phyloP scores from a whole-genome alignment of 2,797 vertebrate species.

The Microcaecilia unicolor region DNA sequence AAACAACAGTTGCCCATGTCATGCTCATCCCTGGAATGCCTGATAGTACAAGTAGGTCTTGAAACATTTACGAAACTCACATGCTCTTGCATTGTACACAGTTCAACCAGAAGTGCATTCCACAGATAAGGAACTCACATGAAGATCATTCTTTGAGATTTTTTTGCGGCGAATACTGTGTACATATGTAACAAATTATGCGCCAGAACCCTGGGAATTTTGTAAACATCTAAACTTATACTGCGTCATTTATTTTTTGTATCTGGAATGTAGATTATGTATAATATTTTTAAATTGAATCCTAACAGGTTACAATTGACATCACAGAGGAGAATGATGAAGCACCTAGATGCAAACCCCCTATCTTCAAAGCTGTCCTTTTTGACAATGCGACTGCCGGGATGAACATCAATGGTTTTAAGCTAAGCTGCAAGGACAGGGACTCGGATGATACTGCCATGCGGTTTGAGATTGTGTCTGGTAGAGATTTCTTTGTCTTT shows the following conservation, averaged over 20 bases:
- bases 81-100: too few species aligned
- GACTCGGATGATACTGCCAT: conserved; percentile 24
- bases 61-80: too few species aligned
- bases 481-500: conserved; percentile 2
- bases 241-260: conserved; percentile 10
- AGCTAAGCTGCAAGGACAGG: conserved; percentile 13
- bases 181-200: too few species aligned
- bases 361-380: conserved; percentile 14
- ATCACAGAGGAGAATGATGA: conserved; percentile 33
- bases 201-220: conserved; percentile 9
- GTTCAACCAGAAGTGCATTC: too few species aligned
- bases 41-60: too few species aligned
- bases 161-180: too few species aligned
- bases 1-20: too few species aligned
- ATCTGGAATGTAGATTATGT: too few species aligned
- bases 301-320: conserved; percentile 35
- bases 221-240: conserved; percentile 4
- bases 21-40: too few species aligned
- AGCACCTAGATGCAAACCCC: conserved; percentile 26
- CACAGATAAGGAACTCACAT: too few species aligned
- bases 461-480: conserved; percentile 20
- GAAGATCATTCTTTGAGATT: too few species aligned
- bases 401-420: conserved; percentile 32
- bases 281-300: too few species aligned
- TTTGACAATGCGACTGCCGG: conserved; percentile 15